A percentile compares a stretch with the other conserved stretches of the same genome.
Evolutionary conservation across 2,797 vertebrate species (phyloP).

Genomic region (Urophycis tenuis): DNA sequence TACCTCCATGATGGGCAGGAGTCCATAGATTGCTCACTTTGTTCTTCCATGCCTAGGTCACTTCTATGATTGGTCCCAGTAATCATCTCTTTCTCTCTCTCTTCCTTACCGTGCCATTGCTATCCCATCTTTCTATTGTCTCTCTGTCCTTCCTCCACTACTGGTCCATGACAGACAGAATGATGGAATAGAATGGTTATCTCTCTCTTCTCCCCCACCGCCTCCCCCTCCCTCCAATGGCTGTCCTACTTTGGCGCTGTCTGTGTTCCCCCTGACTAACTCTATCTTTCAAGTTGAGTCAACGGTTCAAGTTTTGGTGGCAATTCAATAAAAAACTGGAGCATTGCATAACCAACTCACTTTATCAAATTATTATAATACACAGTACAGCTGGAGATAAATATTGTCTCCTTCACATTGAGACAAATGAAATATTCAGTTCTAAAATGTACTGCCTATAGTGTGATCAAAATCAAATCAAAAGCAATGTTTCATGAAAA

Average conservation of each 20-base stretch:
- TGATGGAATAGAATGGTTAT: too few relatives aligned
- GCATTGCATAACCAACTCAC: neutral
- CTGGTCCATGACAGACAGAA: too few relatives aligned
- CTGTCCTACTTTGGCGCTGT: too few relatives aligned
- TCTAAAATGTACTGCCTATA: neutral
- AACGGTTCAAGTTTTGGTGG: neutral
- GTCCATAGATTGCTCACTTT: too few relatives aligned
- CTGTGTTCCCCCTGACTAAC: neutral
- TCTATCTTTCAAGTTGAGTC: neutral
- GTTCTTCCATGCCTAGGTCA: too few relatives aligned
- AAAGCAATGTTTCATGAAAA: neutral
- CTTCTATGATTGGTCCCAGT: too few relatives aligned
- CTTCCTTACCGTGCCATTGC: too few relatives aligned
- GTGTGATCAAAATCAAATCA: neutral
- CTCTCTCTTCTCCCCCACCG: neutral
- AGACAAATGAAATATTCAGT: neutral
- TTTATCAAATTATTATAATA: neutral
- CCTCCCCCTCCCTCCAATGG: too few relatives aligned
- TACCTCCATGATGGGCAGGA: neutral
- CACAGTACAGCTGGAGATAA: neutral
- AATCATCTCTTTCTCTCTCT: too few relatives aligned
- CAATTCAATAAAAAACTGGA: neutral
- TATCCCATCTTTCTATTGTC: too few relatives aligned
- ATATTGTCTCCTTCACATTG: neutral
- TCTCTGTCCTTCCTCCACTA: too few relatives aligned